Evolutionary conservation across 2,113 vertebrate genomes (phyloP).

Genomic region (Megalops atlanticus): DNA sequence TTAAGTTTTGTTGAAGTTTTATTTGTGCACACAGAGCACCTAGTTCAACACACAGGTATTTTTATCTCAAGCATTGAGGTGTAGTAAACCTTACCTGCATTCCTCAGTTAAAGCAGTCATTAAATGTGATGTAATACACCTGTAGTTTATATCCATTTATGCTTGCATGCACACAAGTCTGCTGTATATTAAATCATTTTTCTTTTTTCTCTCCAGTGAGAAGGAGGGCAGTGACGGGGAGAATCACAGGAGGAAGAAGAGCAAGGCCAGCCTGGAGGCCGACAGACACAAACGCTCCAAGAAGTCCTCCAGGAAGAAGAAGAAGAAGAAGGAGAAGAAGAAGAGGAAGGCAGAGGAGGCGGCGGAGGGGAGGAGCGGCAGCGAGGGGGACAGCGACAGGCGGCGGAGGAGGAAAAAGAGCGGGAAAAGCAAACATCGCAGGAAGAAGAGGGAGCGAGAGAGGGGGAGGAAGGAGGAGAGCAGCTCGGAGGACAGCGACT

Average conservation of each 20-base stretch:
- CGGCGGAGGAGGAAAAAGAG: conserved; percentile 62
- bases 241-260: conserved; percentile 71
- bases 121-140: background rate
- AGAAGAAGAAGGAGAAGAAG: conserved; percentile 82
- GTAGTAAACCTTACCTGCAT: too few species aligned
- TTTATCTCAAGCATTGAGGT: background rate
- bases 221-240: conserved; percentile 60
- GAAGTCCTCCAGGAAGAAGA: conserved; percentile 88
- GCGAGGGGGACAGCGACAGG: conserved; percentile 43
- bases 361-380: conserved; percentile 58
- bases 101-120: background rate
- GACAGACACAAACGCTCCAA: conserved; percentile 79
- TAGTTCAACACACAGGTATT: too few species aligned
- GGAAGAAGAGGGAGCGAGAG: conserved; percentile 66
- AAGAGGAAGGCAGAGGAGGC: conserved; percentile 54
- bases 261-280: conserved; percentile 65
- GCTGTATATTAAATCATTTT: background rate
- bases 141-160: too few species aligned
- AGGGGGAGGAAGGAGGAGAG: conserved; percentile 56
- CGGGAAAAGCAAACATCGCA: conserved; percentile 64
- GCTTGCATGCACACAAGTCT: background rate
- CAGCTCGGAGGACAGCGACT: conserved; percentile 53
- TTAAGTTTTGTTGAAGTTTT: background rate
- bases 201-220: conserved; percentile 57
- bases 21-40: too few species aligned